phyloP scores from a whole-genome alignment of 2,888 invertebrate species.

The Standfussiana lucernea region DNA sequence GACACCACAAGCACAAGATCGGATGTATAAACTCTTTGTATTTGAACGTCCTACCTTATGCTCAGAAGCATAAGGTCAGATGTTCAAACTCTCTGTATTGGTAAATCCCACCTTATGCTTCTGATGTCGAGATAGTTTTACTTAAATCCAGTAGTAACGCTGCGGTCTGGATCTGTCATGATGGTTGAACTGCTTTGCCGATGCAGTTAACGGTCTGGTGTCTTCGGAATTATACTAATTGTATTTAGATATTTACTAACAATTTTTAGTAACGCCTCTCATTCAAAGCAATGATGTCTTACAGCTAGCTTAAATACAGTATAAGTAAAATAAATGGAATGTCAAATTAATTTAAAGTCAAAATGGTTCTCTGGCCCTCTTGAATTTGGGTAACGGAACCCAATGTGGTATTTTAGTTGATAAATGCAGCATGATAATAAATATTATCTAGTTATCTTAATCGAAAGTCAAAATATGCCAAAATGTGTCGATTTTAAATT shows the following conservation, averaged over 20 bases:
- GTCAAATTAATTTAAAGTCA: conserved; percentile 43
- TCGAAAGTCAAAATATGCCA: background rate
- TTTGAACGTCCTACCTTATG: no score
- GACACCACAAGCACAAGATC: no score
- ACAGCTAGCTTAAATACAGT: conserved; percentile 8
- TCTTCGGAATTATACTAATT: background rate
- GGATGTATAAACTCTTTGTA: no score
- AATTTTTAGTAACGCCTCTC: background rate
- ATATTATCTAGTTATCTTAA: background rate
- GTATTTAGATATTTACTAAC: background rate
- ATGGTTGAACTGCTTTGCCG: background rate
- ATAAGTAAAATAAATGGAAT: conserved; percentile 47
- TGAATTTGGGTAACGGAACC: conserved; percentile 31
- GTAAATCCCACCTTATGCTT: no score
- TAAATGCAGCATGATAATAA: conserved; percentile 37
- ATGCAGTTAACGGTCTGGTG: background rate
- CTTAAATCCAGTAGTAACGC: background rate
- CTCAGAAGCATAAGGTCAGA: no score
- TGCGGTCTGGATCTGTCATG: background rate
- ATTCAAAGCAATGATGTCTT: conserved; percentile 2
- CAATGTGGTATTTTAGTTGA: conserved; percentile 16
- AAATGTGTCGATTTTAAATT: background rate
- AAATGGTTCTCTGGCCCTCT: conserved; percentile 55
- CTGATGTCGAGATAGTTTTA: no score
- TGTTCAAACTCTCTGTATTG: no score